Conservation (phyloP, 23 tunicate species). For the Corella eumyota region DNA sequence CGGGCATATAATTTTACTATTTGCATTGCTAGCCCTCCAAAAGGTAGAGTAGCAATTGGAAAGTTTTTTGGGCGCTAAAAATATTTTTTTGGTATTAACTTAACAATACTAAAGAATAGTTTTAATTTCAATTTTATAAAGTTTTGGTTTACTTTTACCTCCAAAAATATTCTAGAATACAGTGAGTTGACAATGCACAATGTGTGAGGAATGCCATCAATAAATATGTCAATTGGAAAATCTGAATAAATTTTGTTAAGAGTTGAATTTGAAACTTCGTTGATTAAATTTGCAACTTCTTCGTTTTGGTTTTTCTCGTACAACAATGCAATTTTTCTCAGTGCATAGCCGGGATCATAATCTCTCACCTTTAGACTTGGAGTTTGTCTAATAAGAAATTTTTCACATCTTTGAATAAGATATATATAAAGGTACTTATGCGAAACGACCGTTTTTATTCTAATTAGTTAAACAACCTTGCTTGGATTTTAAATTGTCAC, state of each 20-base stretch:
- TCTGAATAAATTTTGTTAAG: conserved; percentile 55
- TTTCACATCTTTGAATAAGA: background rate
- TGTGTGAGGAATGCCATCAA: conserved; percentile 81
- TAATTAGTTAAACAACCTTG: background rate
- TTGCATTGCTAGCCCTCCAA: conserved; percentile 52
- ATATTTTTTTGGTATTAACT: background rate
- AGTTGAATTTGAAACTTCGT: conserved; percentile 39
- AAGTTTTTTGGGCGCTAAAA: conserved; percentile 55
- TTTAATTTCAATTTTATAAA: background rate
- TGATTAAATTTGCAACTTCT: conserved; percentile 50
- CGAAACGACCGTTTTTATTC: background rate
- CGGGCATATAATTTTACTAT: conserved; percentile 77
- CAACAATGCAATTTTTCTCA: conserved; percentile 68
- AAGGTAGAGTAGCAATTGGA: conserved; percentile 39
- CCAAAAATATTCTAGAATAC: conserved; percentile 47
- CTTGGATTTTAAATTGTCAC: background rate
- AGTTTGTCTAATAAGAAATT: conserved; percentile 22
- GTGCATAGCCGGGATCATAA: conserved; percentile 90
- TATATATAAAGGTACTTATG: too few relatives aligned
- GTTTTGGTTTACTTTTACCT: conserved; percentile 15
- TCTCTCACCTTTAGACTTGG: conserved; percentile 66
- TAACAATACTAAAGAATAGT: background rate
- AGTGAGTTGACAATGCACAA: conserved; percentile 44
- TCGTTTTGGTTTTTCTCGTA: conserved; percentile 77
- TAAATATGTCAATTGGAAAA: conserved; percentile 75